Evolutionary conservation across 1,140 invertebrate species (phyloP), one percentile per base, ranked within the genome.

Genomic region (Anthonomus grandis): DNA sequence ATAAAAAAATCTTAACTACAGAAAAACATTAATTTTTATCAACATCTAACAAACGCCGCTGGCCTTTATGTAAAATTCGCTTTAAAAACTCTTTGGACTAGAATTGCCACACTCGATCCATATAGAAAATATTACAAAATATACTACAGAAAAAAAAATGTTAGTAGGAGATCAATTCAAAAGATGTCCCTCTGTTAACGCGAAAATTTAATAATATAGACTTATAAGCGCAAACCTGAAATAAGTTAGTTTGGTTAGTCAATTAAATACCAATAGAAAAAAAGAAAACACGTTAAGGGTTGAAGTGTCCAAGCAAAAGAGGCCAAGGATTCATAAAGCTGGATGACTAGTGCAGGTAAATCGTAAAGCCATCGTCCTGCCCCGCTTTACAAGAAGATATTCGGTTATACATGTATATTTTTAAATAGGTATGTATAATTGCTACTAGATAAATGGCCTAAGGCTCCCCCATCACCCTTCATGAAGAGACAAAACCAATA

Each of bases 391-490:
- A 56, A 66, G 59, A 66, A 60, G 58, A 69, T 69, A 68, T 64
- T 63, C 65, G 64, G 60, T 70, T 70, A 66, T 65, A 70, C 65
- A 64, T 41, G 52, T 60, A 55, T 46, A 46, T 49, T 49, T 54
- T 65, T 64, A 59, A 67, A 64, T 67, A 70, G 70, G 70, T 72
- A 68, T 70, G 67, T 71, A 70, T 71, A 73, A 73, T 72, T 72
- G 70, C 70, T 72, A 73, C 71, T 73, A 72, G 66, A 68, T 70
- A 72, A 59, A 46, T 59, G 22, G 25, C 38, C 55, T 27, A 18
- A 27, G 15, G 44, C 4, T 37, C 18, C 4, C 39, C 23, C 4
- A 17, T 9, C 12, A 24, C 12, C 46, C 10, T 34, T 34, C 10
- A 34, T 34, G 31, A 34, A 34, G 31, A 12, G 15, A 34, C 10